Conservation (phyloP, 2,113 vertebrate species). For the Anarrhichthys ocellatus region DNA sequence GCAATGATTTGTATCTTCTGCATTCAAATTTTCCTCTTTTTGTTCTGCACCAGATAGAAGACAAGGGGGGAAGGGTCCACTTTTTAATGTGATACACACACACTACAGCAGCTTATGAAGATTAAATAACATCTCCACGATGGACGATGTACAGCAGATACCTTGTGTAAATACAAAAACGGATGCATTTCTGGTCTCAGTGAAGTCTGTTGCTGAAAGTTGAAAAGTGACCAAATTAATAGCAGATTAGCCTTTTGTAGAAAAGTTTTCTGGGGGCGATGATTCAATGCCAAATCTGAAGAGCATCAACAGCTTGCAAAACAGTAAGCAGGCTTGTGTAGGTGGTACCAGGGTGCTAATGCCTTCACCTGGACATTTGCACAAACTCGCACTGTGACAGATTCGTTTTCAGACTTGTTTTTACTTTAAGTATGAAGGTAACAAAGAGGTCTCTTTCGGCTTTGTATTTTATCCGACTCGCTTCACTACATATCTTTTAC, state of each 20-base stretch:
- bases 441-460: background rate
- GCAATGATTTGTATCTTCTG: background rate
- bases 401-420: background rate
- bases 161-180: background rate
- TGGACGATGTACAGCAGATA: background rate
- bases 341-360: slow-evolving; percentile 11
- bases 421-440: background rate
- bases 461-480: background rate
- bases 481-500: background rate
- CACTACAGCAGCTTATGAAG: background rate
- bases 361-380: slow-evolving; percentile 38
- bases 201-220: background rate
- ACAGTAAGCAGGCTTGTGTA: slow-evolving; percentile 32
- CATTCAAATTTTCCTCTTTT: background rate
- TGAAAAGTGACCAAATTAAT: background rate
- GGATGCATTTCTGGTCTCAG: background rate
- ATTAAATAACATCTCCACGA: background rate
- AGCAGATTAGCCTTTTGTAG: background rate
- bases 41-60: slow-evolving; percentile 1
- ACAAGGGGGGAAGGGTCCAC: background rate
- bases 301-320: slow-evolving; percentile 27
- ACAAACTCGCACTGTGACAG: background rate
- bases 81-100: background rate
- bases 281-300: background rate
- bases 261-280: background rate